These are phyloP conservation scores for Tridacna gigas DNA, from an alignment of 2,888 invertebrate species.

Conservation along the genomic window DNA sequence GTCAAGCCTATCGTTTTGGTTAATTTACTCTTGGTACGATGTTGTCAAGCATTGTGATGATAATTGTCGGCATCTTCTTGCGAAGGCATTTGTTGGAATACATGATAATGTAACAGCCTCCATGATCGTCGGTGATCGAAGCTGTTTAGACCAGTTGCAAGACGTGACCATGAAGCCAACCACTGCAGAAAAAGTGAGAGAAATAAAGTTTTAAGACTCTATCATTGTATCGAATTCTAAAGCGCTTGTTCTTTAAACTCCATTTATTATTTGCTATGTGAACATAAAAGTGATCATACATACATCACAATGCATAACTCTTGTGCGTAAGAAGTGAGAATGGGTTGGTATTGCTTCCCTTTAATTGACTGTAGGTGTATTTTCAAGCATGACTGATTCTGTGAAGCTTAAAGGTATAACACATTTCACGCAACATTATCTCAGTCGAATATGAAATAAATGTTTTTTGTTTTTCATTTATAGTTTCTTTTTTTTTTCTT, in stretches of 20 bases:
- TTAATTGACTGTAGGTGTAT: background rate
- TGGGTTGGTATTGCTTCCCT: slow-evolving; percentile 1
- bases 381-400: too few relatives aligned
- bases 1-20: background rate
- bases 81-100: slow-evolving; percentile 3
- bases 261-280: too few relatives aligned
- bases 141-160: background rate
- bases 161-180: background rate
- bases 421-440: too few relatives aligned
- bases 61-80: too few relatives aligned
- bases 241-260: background rate
- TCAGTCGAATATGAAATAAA: too few relatives aligned
- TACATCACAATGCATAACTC: slow-evolving; percentile 1
- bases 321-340: background rate
- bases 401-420: too few relatives aligned
- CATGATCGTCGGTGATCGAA: background rate
- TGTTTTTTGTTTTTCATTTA: too few relatives aligned
- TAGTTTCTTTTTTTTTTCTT: too few relatives aligned
- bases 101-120: slow-evolving; percentile 3
- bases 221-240: background rate
- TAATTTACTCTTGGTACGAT: background rate
- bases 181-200: background rate
- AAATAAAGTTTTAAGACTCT: background rate
- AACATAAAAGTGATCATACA: too few relatives aligned
- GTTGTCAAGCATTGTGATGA: slow-evolving; percentile 6